Evolutionary conservation across 2,797 vertebrate genomes (phyloP), one percentile per base, ranked within the genome.

Genomic region (Macropus fuliginosus): DNA sequence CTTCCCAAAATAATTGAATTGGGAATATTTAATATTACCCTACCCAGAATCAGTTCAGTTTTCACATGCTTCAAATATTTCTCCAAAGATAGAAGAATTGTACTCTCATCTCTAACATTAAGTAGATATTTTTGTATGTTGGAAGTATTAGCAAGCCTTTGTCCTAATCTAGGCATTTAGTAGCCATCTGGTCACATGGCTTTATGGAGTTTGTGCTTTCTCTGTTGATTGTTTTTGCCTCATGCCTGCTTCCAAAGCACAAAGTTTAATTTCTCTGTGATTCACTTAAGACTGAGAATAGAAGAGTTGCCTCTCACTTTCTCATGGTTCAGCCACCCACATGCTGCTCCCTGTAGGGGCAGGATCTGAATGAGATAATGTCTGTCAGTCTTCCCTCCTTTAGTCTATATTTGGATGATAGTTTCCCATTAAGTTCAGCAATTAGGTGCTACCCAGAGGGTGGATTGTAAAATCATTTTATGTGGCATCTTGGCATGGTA

Each of bases 21-120:
- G 54, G 12, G 56, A 0, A 9, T 66, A 31, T 91, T 95, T 93
- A 57, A 50, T 94, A 24, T 50, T 59, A 55, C 52, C 2, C 1
- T 87, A 0, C 6, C 56, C 29, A n/a, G n/a, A 57, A 56, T 9
- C 6, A 0, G 11, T 29, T 0, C 5, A 52, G 0, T 56, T 93
- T 97, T 56, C 55, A 50, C 66, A 50, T 94, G 57, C 87, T 96
- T 94, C 52, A 93, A 14, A 24, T 93, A 14, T 21, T 56, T 92
- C 31, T 0, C 90, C 52, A n/a, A 31, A 91, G 21, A 62, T 94
- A n/a, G 56, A 87, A 55, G 81, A 91, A 54, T 74, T 10, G 0
- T 24, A 87, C 12, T 27, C 4, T 87, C 40, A 46, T 21, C 9
- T 46, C 24, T 90, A 31, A 21, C 21, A 40, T 31, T 57, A 13